phyloP scores from a whole-genome alignment of 2,888 invertebrate species.

The Idaea aversata region DNA sequence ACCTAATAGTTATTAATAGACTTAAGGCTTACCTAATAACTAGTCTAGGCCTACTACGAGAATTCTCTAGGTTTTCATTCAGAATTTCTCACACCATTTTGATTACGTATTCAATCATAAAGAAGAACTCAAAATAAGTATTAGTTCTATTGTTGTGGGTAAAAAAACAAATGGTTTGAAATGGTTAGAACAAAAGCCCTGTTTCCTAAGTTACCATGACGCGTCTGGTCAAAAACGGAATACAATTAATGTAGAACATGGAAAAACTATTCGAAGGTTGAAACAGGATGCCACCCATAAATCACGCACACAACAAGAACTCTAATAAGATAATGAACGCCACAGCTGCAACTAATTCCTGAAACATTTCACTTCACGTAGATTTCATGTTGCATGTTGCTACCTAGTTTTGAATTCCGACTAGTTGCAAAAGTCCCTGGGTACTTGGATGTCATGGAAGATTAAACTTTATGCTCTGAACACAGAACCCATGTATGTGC shows the following conservation, averaged over 20 bases:
- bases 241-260: too few species aligned
- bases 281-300: neutral
- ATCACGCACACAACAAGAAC: slow-evolving; percentile 3
- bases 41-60: neutral
- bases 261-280: too few species aligned
- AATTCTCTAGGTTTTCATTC: neutral
- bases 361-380: slow-evolving; percentile 13
- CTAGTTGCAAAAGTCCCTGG: slow-evolving; percentile 3
- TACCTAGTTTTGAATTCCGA: slow-evolving; percentile 12
- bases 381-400: slow-evolving; percentile 7
- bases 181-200: too few species aligned
- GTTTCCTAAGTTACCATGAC: too few species aligned
- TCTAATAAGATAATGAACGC: slow-evolving; percentile 12
- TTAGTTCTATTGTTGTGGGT: too few species aligned
- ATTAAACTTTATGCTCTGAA: neutral
- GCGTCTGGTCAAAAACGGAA: too few species aligned
- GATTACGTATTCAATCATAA: neutral
- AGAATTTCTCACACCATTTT: neutral
- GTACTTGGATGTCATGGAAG: neutral
- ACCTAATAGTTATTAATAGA: neutral
- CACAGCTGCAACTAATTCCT: slow-evolving; percentile 13
- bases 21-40: neutral
- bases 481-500: neutral
- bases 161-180: too few species aligned
- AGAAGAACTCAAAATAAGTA: too few species aligned